A percentile compares a stretch with the other conserved stretches of the same genome.
Conservation (phyloP, 2,888 invertebrate species). For the Acronicta psi region DNA sequence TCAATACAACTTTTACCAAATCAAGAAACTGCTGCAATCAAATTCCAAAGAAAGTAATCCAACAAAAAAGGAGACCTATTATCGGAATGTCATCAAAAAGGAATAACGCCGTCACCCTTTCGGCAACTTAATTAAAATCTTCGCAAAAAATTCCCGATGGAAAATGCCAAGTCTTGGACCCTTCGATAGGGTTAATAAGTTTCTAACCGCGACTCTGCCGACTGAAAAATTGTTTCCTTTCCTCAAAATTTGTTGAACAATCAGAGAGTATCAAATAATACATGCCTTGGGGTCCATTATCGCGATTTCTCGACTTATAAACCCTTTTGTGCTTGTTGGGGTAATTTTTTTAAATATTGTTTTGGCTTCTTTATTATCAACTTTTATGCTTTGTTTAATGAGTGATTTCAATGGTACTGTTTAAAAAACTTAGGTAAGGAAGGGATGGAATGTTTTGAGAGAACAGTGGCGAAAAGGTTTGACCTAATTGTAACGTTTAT, state of each 20-base stretch:
- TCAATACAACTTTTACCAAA: conserved; percentile 31
- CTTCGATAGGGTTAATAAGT: conserved; percentile 57
- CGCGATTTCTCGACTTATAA: conserved; percentile 36
- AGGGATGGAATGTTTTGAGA: background rate
- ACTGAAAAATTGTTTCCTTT: conserved; percentile 49
- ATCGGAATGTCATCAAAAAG: conserved; percentile 86
- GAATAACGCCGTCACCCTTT: conserved; percentile 83
- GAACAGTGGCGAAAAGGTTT: conserved; percentile 2
- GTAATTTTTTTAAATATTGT: conserved; percentile 26
- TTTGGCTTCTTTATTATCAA: conserved; percentile 32
- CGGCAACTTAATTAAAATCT: conserved; percentile 82
- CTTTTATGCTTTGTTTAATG: conserved; percentile 25
- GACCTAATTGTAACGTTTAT: background rate
- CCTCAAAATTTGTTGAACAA: conserved; percentile 53
- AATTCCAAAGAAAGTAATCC: conserved; percentile 72
- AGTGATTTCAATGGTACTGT: conserved; percentile 1
- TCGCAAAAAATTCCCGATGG: conserved; percentile 48
- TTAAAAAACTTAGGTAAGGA: background rate
- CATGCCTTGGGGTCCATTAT: conserved; percentile 44
- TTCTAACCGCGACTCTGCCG: conserved; percentile 36
- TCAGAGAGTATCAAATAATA: conserved; percentile 45
- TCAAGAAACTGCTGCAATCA: conserved; percentile 66
- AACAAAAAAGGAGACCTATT: conserved; percentile 72
- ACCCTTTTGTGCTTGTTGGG: conserved; percentile 42
- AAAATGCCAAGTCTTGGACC: conserved; percentile 36